A percentile compares a stretch with the other conserved stretches of the same genome.
phyloP scores from a whole-genome alignment of 92 coral and sea anemone genomes.

The Palythoa caribaeorum region DNA sequence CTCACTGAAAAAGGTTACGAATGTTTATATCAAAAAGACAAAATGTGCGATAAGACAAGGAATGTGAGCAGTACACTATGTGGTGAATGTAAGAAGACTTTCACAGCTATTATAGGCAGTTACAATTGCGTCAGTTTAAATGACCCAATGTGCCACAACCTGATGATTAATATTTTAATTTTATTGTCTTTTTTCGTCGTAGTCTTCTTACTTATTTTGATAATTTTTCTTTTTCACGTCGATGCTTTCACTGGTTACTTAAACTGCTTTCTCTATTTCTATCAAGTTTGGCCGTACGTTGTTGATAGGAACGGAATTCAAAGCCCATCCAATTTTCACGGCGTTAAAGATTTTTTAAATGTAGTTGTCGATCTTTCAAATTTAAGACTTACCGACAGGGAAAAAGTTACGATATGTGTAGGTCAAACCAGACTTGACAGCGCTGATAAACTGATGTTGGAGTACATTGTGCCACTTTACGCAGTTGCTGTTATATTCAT shows the following conservation, averaged over 20 bases:
- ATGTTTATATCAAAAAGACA: conserved; percentile 44
- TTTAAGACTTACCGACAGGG: conserved; percentile 44
- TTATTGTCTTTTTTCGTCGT: background rate
- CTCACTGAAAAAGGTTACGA: conserved; percentile 20
- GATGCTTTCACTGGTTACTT: conserved; percentile 31
- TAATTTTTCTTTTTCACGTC: conserved; percentile 6
- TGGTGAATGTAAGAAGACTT: background rate
- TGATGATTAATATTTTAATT: background rate
- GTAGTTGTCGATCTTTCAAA: conserved; percentile 77
- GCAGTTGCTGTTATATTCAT: conserved; percentile 66
- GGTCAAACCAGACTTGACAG: conserved; percentile 63
- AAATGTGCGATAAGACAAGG: conserved; percentile 15
- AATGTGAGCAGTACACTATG: background rate
- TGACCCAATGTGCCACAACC: background rate
- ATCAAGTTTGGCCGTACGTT: conserved; percentile 53
- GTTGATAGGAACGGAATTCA: conserved; percentile 49
- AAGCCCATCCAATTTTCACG: background rate
- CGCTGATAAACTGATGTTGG: conserved; percentile 82
- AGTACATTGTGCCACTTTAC: conserved; percentile 81
- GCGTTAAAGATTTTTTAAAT: conserved; percentile 62
- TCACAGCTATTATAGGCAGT: conserved; percentile 11
- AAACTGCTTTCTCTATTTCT: conserved; percentile 41
- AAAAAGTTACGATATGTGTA: conserved; percentile 62
- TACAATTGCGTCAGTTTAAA: background rate
- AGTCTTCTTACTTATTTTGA: background rate